phyloP scores from a whole-genome alignment of 2,888 invertebrate species.

The Microplitis manilae region DNA sequence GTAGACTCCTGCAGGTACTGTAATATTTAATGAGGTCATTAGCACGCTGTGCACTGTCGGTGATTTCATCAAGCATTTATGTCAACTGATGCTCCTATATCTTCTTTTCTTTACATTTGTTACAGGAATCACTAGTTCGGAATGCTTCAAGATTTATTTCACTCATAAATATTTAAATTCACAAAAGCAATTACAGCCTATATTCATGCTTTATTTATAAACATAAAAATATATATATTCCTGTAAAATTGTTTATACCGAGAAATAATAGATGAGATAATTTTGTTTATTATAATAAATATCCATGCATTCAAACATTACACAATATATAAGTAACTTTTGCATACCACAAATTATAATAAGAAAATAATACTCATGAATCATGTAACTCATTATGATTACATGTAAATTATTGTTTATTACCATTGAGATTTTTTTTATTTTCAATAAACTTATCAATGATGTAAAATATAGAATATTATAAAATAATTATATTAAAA shows the following conservation, averaged over 20 bases:
- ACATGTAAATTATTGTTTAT: conserved; percentile 30
- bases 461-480: not conserved
- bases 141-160: not conserved
- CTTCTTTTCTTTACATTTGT: conserved; percentile 41
- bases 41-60: conserved; percentile 61
- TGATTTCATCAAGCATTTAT: conserved; percentile 61
- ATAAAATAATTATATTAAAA: not conserved
- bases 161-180: not conserved
- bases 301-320: conserved; percentile 36
- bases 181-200: too few relatives aligned
- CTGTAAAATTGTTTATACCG: not conserved
- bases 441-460: conserved; percentile 3
- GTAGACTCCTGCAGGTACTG: conserved; percentile 45
- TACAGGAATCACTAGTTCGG: conserved; percentile 34
- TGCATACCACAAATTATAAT: conserved; percentile 5
- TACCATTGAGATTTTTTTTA: conserved; percentile 32
- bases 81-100: conserved; percentile 57
- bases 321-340: conserved; percentile 38
- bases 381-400: conserved; percentile 32
- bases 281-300: not conserved
- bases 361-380: conserved; percentile 1
- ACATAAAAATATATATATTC: not conserved
- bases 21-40: conserved; percentile 65
- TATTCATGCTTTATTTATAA: too few relatives aligned
- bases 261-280: not conserved